Base-by-base conservation (phyloP, 92 coral and sea anemone species). In the Blastomussa wellsi region DNA sequence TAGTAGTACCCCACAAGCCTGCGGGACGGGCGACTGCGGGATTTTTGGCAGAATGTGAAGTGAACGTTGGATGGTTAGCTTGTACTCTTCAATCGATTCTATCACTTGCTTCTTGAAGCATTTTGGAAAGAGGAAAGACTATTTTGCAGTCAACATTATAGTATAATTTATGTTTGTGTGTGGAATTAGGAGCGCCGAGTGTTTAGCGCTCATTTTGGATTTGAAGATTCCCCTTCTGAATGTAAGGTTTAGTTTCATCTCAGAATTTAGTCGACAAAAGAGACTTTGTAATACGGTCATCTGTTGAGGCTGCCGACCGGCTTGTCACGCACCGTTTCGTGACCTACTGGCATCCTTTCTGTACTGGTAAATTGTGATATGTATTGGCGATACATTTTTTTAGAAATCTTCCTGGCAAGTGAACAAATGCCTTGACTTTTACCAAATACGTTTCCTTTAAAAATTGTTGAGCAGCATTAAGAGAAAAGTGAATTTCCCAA, bases 11-110 rank as follows among this genome's bases (percentile, higher is more conserved):
- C 70, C 70, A 17, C 35, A 0, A n/a, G 32, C 44, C 47, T 69
- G 26, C 74, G 33, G 74, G 74, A 69, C 44, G 36, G 74, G 74
- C 24, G n/a, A 69, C 17, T 69, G 42, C 47, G 42, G 47, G 44
- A 17, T 15, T 32, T 0, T 67, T 33, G 36, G 41, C 8, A 0
- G 73, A 68, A 7, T 15, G 22, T 36, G 2, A 13, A 44, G 3
- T 1, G 13, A n/a, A n/a, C 26, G 75, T 20, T 42, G 12, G 44
- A 44, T 13, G 6, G 7, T 41, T 44, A 44, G 12, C 49, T 13
- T 44, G 49, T 13, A 8, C 49, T 44, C 11, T 44, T 44, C 49
- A 44, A 44, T 44, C 8, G 7, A 44, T 0, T 8, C 12, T 44
- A 10, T 7, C 44, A 10, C 0, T 44, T 44, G 49, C 49, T 44